Base-by-base conservation (phyloP, 2,888 invertebrate species). In the Campoplex capitator region DNA sequence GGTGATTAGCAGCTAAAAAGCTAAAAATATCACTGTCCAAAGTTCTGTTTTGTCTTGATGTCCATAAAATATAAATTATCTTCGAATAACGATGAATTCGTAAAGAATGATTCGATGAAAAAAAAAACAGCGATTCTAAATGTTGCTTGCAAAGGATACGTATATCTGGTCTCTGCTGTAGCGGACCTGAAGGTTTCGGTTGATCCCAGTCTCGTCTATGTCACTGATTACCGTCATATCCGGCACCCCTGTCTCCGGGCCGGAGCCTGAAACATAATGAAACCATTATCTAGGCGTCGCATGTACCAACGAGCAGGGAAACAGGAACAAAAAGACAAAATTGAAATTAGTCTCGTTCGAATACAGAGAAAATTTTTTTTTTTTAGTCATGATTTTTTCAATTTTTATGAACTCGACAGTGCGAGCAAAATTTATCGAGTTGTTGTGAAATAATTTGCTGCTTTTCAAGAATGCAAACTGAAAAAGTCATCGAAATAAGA, bases 201-300 rank as follows among this genome's bases (percentile, higher is more conserved):
- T 98, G 95, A 98, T 98, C 93, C 97, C 97, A 90, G 96, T 96
- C 95, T 98, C 98, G 91, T 98, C 97, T 95, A 98, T 97, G 95
- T 98, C 97, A 90, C 98, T 97, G 95, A 98, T 97, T 94, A 97
- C 95, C 86, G 98, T 98, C 98, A 98, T 98, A 95, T 98, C 98
- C 92, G 97, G 97, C 92, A 98, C 97, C 89, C 98, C 98, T 94
- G 96, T 96, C 93, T 97, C 97, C 85, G 96, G 95, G 92, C 95
- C 94, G 79, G 94, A 94, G 90, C 95, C 95, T 95, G 94, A 67
- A 95, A 95, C 88, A 91, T 7, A 38, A 82, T 56, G 51, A 56
- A 78, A 56, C 13, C 28, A 58, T 9, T 45, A n/a, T 58, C 35
- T 23, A 58, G 42, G 32, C 23, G 8, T 71, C 13, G 13, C 42